These are phyloP conservation scores for Drosophila rufa DNA, from an alignment of 1,140 invertebrate genomes.

Conservation along the genomic window DNA sequence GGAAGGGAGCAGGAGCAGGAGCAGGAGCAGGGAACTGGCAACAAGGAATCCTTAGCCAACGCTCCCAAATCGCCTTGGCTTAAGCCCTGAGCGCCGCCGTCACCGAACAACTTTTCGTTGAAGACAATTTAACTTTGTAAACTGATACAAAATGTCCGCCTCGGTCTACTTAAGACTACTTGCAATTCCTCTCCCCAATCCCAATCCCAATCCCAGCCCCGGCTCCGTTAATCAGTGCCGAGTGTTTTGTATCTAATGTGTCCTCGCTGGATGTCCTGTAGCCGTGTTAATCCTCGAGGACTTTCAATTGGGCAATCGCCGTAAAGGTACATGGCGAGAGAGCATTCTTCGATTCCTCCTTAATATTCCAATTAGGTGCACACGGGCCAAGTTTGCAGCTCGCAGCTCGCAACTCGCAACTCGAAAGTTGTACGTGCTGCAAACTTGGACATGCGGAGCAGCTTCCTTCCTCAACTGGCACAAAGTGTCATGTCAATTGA, in stretches of 20 bases:
- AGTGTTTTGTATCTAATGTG: conserved; percentile 63
- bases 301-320: conserved; percentile 29
- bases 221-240: conserved; percentile 68
- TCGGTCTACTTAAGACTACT: conserved; percentile 71
- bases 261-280: conserved; percentile 33
- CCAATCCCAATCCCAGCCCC: conserved; percentile 5
- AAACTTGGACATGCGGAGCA: conserved; percentile 66
- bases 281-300: conserved; percentile 34
- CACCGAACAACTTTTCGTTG: conserved; percentile 75
- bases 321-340: conserved; percentile 9
- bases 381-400: conserved; percentile 51
- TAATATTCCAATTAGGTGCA: conserved; percentile 75
- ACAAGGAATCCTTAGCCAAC: background rate
- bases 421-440: conserved; percentile 62
- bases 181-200: conserved; percentile 16
- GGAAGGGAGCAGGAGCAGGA: no score
- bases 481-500: conserved; percentile 83
- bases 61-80: conserved; percentile 18
- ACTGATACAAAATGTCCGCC: conserved; percentile 82
- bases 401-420: conserved; percentile 43
- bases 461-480: conserved; percentile 67
- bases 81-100: conserved; percentile 37
- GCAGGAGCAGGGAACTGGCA: background rate
- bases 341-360: conserved; percentile 38
- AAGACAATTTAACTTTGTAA: conserved; percentile 84